These are phyloP conservation scores for Simalia tracyae DNA, from an alignment of 2,797 vertebrate species.

Conservation along the genomic window DNA sequence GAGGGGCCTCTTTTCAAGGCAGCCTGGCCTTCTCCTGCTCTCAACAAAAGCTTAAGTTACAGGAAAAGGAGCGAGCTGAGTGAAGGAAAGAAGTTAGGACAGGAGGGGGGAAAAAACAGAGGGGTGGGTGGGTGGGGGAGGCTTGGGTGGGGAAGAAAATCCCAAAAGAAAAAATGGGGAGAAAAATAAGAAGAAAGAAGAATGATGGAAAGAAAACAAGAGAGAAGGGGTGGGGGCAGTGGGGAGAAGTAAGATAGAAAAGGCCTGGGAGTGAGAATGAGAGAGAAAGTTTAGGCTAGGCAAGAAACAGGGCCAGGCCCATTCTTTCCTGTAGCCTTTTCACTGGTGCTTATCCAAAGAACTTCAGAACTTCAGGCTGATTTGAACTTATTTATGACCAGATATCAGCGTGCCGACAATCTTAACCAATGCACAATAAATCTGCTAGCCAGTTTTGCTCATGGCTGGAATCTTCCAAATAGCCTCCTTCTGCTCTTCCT, in stretches of 20 bases:
- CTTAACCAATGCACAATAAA: background rate
- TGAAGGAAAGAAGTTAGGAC: slow-evolving; percentile 28
- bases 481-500: background rate
- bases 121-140: slow-evolving; percentile 23
- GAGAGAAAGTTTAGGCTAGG: background rate
- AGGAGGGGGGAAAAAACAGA: slow-evolving; percentile 33
- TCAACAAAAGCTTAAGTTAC: slow-evolving; percentile 77
- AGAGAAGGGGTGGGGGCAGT: background rate
- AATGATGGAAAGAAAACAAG: background rate
- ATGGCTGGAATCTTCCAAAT: background rate
- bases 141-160: background rate
- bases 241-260: background rate
- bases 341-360: background rate
- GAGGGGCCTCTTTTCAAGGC: slow-evolving; percentile 74
- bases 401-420: slow-evolving; percentile 1
- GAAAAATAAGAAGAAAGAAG: background rate
- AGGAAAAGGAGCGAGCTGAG: slow-evolving; percentile 68
- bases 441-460: background rate
- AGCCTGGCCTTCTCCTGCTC: slow-evolving; percentile 69
- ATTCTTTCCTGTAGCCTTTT: background rate
- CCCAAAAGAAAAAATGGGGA: background rate
- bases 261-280: background rate
- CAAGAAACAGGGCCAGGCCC: background rate
- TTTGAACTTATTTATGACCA: slow-evolving; percentile 14
- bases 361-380: background rate